A percentile compares a stretch with the other conserved stretches of the same genome.
Conservation (phyloP, 2,797 vertebrate genomes). For the Pipistrellus pygmaeus region DNA sequence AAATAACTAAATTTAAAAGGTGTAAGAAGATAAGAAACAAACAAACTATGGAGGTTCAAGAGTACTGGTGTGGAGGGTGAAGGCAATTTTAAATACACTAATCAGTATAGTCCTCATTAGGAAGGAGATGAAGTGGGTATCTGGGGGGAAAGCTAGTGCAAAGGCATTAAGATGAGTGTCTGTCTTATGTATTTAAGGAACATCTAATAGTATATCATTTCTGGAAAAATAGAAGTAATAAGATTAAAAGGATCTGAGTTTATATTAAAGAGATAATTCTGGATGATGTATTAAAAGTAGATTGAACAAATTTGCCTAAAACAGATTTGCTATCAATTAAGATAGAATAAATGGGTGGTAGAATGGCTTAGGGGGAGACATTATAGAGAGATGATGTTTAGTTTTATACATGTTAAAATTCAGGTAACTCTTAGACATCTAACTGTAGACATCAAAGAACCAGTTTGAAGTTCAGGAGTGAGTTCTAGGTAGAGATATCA, state of each 20-base stretch:
- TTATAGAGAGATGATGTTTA: background rate
- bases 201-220: background rate
- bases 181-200: background rate
- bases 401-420: background rate
- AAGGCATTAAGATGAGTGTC: background rate
- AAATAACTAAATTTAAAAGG: background rate
- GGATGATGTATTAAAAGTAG: background rate
- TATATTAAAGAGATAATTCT: background rate
- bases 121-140: background rate
- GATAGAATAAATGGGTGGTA: background rate
- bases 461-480: background rate
- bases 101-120: background rate
- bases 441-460: background rate
- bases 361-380: background rate
- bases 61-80: background rate
- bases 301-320: background rate
- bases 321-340: background rate
- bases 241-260: background rate
- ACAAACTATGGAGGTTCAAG: background rate
- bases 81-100: background rate
- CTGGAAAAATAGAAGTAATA: background rate
- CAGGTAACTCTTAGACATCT: background rate
- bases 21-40: background rate
- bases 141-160: background rate
- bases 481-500: background rate